phyloP scores from a whole-genome alignment of 2,797 vertebrate species.

The Chiroxiphia lanceolata region DNA sequence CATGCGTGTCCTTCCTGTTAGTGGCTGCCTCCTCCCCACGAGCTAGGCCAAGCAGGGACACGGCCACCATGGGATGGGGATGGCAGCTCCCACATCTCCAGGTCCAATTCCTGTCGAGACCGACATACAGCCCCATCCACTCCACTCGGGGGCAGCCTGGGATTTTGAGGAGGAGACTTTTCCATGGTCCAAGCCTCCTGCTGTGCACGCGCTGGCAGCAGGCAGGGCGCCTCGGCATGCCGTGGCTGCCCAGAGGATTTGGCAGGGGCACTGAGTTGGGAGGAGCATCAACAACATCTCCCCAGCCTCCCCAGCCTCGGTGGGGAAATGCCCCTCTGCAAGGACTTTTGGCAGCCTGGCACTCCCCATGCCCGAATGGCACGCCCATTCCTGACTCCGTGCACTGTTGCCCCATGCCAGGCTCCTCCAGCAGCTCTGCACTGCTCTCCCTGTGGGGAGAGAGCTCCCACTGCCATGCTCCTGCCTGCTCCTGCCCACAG shows the following conservation, averaged over 20 bases:
- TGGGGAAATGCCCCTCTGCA: background rate
- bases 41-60: constrained; percentile 54
- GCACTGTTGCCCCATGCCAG: accelerated
- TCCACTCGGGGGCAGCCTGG: accelerated
- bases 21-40: background rate
- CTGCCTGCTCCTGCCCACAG: constrained; percentile 4
- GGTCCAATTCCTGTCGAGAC: accelerated
- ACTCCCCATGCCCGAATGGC: accelerated
- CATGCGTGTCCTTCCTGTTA: constrained; percentile 59
- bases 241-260: background rate
- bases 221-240: background rate
- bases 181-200: background rate
- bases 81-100: accelerated
- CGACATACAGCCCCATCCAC: background rate
- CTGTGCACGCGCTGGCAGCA: background rate
- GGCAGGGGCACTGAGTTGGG: background rate
- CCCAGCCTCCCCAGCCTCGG: background rate
- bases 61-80: background rate
- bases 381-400: background rate
- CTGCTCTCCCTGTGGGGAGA: background rate
- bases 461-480: background rate
- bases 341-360: background rate
- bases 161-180: background rate
- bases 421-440: background rate
- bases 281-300: background rate